Evolutionary conservation across 2,888 invertebrate genomes (phyloP).

Genomic region (Eulithis prunata): DNA sequence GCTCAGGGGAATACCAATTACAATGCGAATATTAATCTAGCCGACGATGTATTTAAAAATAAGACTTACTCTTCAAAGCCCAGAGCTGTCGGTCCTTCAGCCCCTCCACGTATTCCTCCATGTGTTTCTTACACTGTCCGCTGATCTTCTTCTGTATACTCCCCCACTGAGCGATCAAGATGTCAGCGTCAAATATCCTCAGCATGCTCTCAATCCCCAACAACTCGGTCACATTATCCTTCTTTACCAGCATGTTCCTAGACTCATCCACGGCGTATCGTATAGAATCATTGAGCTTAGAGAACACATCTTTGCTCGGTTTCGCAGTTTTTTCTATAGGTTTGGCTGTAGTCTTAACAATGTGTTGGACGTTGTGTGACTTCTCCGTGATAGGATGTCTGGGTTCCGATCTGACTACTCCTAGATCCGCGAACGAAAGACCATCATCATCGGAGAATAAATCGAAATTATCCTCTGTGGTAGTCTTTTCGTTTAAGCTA

Average conservation of each 20-base stretch:
- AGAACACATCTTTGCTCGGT: conserved; percentile 62
- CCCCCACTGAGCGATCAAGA: conserved; percentile 83
- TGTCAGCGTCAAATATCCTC: conserved; percentile 83
- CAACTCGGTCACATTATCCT: conserved; percentile 50
- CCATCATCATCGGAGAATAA: conserved; percentile 75
- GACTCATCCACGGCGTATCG: conserved; percentile 70
- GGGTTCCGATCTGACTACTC: conserved; percentile 55
- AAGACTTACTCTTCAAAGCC: conserved; percentile 89
- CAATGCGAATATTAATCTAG: not conserved
- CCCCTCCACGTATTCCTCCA: conserved; percentile 85
- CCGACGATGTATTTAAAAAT: not conserved
- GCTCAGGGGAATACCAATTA: conserved; percentile 4
- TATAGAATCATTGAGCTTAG: conserved; percentile 66
- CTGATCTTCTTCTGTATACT: conserved; percentile 74
- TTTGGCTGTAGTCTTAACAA: conserved; percentile 69
- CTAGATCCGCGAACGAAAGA: conserved; percentile 70
- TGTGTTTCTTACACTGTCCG: conserved; percentile 81
- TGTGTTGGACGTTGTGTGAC: conserved; percentile 78
- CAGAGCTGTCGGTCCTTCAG: conserved; percentile 84
- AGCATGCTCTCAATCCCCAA: conserved; percentile 80
- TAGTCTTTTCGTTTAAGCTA: conserved; percentile 52
- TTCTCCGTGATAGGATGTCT: conserved; percentile 67
- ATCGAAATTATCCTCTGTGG: conserved; percentile 65
- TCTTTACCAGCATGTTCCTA: conserved; percentile 52
- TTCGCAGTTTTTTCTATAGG: conserved; percentile 56